Evolutionary conservation across 2,888 invertebrate genomes (phyloP).

Genomic region (Stegophylla sp.): DNA sequence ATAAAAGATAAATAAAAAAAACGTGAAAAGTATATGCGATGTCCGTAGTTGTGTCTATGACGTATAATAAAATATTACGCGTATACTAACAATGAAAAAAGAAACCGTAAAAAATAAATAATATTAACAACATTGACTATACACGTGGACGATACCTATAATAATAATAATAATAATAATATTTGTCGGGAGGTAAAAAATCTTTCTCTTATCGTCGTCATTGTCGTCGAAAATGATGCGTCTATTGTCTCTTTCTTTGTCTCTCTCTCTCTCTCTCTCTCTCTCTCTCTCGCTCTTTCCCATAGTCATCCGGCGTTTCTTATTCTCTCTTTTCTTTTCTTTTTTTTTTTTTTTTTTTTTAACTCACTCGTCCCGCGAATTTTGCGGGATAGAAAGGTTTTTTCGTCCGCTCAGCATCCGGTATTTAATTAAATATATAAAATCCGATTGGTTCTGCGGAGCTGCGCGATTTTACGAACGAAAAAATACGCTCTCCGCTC

Average conservation of each 20-base stretch:
- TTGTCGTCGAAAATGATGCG: not conserved
- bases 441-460: conserved; percentile 31
- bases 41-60: not conserved
- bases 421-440: conserved; percentile 54
- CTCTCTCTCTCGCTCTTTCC: not conserved
- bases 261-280: not conserved
- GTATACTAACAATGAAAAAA: no score
- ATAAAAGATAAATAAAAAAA: no score
- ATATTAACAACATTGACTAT: not conserved
- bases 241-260: not conserved
- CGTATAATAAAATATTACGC: no score
- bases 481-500: conserved; percentile 28
- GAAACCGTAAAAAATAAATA: no score
- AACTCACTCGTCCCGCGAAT: not conserved
- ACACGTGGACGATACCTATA: not conserved
- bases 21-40: no score
- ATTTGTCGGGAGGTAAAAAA: not conserved
- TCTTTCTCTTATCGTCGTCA: not conserved
- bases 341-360: conserved; percentile 13
- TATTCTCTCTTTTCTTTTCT: conserved; percentile 2
- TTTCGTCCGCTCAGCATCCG: conserved; percentile 9
- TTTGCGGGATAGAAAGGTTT: conserved; percentile 21
- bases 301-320: not conserved
- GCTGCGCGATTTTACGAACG: conserved; percentile 46
- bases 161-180: not conserved